Evolutionary conservation across 1,140 invertebrate genomes (phyloP).

Genomic region (Orius laevigatus): DNA sequence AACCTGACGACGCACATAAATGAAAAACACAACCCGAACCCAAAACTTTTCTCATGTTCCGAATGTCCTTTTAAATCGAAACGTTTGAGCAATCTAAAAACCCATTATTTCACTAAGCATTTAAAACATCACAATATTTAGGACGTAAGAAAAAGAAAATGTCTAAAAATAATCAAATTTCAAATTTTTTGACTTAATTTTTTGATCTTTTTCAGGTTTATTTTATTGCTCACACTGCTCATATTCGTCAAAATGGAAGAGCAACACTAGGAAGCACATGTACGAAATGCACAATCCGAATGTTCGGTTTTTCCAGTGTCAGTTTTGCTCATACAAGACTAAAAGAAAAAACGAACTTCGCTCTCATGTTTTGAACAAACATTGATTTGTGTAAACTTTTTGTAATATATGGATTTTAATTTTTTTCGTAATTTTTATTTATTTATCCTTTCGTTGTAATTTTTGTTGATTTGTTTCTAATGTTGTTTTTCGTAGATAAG

Average conservation of each 20-base stretch:
- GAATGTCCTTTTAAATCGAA: constrained; percentile 1
- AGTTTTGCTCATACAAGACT: neutral
- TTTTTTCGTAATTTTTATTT: too few species aligned
- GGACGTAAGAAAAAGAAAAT: neutral
- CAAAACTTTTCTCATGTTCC: neutral
- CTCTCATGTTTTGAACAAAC: neutral
- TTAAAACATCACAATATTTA: neutral
- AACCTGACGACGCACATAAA: constrained; percentile 6
- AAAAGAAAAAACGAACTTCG: constrained; percentile 2
- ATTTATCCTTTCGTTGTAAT: too few species aligned
- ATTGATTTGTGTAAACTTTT: too few species aligned
- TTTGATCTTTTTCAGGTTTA: too few species aligned
- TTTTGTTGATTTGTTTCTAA: too few species aligned
- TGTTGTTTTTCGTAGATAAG: too few species aligned
- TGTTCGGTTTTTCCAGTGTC: neutral
- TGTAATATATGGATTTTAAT: too few species aligned
- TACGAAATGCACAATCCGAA: constrained; percentile 5
- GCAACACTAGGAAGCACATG: constrained; percentile 3
- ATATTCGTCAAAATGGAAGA: constrained; percentile 5
- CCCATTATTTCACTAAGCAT: constrained; percentile 2
- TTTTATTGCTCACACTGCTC: neutral
- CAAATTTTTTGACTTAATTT: too few species aligned
- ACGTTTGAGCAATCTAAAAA: constrained; percentile 2
- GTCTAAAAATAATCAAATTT: too few species aligned
- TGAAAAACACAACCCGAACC: constrained; percentile 4